Evolutionary conservation across 2,888 invertebrate species (phyloP), one percentile per base, ranked within the genome.

Genomic region (Pheosia tremula): DNA sequence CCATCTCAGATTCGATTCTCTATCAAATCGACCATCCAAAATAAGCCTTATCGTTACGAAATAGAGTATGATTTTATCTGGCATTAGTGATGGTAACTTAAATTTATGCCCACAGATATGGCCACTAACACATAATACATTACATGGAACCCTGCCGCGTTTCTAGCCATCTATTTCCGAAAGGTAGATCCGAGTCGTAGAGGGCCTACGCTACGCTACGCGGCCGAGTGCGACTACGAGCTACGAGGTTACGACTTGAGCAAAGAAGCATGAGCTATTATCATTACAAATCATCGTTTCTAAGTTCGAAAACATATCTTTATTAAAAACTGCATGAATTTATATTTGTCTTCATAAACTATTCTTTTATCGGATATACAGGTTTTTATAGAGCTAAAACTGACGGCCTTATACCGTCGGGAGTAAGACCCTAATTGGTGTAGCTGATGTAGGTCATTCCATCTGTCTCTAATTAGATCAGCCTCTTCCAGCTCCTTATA

Each of bases 41-140:
- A 56, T 10, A 37, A 56, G 61, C 64, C 57, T 38, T 71, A 59
- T 56, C 3, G 7, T 6, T 13, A 6, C 5, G 13, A 4, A 0
- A 50, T 10, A 63, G 6, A n/a, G 62, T 57, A 5, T 13, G 63
- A 59, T 66, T 57, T 64, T 39, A 58, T 45, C 59, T 43, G 24
- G 6, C 58, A 11, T n/a, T 5, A 56, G 38, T 45, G 56, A 59
- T 54, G 58, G 68, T 62, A 55, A 56, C 64, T 62, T 54, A 64
- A 69, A 74, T 69, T 65, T 68, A 71, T 71, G 64, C 41, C 56
- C 56, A 53, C 62, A 71, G 67, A 68, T 71, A 74, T 67, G 67
- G 60, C 63, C 65, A 60, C 61, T 75, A 71, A 73, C 69, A 75
- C 71, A 60, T 75, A 69, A 73, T 73, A 68, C 59, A 67, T 75